Evolutionary conservation across 1,140 invertebrate genomes (phyloP), one percentile per base, ranked within the genome.

Genomic region (Lasioglossum albipes): DNA sequence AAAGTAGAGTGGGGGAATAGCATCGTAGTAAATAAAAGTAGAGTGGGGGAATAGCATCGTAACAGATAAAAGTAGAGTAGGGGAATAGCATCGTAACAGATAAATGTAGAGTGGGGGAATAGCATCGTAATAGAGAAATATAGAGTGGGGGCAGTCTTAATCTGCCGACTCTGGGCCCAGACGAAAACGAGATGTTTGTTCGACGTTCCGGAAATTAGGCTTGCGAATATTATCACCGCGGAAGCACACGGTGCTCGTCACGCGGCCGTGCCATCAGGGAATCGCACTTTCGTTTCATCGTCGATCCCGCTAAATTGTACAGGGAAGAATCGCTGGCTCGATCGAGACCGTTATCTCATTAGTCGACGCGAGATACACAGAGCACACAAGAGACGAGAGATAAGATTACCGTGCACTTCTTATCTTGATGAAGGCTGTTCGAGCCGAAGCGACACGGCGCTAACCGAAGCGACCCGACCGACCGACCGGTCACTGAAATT

Each of bases 271-370:
- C 18, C 13, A 49, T 70, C 20, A 10, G 31, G 45, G 9, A 61
- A 69, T n/a, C 31, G 75, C 67, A 77, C 57, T 71, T 77, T 77
- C 57, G 41, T 71, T 59, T 71, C n/a, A 52, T 27, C 52, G 57
- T 18, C 45, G 57, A 76, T 69, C 27, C 13, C 18, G 16, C 45
- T 71, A 49, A 71, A 71, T 71, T 77, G 10, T 18, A 16, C 7
- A 20, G 6, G 20, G 7, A 59, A 59, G 20, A 9, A 68, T 42
- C 10, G 41, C 13, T 22, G 27, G 16, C 49, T 45, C 54, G 52
- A 61, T 69, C 52, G 16, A 2, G 5, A 64, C 31, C 18, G 62
- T 65, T 75, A 75, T 75, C 72, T 75, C 7, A n/a, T 54, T 2
- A 20, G n/a, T 42, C 20, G 57, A 41, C 36, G 57, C 27, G 45